These are phyloP conservation scores for Allygus modestus DNA, from an alignment of 2,888 invertebrate species.

Conservation along the genomic window DNA sequence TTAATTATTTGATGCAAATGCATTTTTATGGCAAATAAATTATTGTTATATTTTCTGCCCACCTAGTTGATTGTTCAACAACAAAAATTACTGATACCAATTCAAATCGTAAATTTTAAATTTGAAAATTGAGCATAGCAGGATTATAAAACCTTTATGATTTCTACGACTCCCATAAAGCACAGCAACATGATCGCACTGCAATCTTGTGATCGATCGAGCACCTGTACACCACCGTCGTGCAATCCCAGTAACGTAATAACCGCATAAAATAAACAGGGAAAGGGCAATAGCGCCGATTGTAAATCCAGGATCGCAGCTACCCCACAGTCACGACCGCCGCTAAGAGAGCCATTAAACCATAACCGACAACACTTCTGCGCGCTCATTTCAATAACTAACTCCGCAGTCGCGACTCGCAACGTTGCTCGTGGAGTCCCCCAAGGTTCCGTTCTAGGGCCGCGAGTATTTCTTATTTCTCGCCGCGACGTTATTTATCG, in stretches of 20 bases:
- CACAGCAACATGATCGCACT: not conserved
- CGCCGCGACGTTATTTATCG: constrained; percentile 14
- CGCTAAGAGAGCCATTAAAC: constrained; percentile 39
- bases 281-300: constrained; percentile 28
- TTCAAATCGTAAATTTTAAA: no score
- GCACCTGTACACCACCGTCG: constrained; percentile 9
- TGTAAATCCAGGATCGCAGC: constrained; percentile 26
- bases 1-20: no score
- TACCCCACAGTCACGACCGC: constrained; percentile 20
- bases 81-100: no score
- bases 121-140: no score
- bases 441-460: no score
- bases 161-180: not conserved
- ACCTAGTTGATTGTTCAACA: no score
- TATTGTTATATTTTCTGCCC: no score
- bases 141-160: no score
- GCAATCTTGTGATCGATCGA: not conserved
- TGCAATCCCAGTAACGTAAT: constrained; percentile 14
- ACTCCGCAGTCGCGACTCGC: no score
- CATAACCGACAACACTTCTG: constrained; percentile 23
- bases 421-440: not conserved
- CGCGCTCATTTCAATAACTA: not conserved
- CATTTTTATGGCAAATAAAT: no score
- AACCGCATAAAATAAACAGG: constrained; percentile 38
- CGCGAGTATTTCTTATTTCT: not conserved